These are phyloP conservation scores for Phytoseiulus persimilis DNA, from an alignment of 2,888 invertebrate species.

Conservation along the genomic window DNA sequence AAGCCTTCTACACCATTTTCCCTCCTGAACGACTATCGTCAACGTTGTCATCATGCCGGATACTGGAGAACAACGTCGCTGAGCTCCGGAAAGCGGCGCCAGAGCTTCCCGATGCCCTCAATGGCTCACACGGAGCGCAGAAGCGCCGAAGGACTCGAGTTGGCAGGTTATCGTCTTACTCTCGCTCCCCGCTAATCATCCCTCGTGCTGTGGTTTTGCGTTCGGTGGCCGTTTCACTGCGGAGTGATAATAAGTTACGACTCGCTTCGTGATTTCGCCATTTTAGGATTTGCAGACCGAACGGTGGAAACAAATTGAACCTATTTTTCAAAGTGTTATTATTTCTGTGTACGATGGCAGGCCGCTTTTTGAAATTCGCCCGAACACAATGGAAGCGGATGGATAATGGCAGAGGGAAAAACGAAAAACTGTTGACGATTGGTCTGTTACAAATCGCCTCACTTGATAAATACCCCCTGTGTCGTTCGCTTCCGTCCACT, in stretches of 20 bases:
- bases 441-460: background rate
- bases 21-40: too few species aligned
- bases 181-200: background rate
- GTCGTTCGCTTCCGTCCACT: background rate
- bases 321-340: background rate
- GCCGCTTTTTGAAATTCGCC: background rate
- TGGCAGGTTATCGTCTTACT: too few species aligned
- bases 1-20: too few species aligned
- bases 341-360: background rate
- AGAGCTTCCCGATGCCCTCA: too few species aligned
- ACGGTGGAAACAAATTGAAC: background rate
- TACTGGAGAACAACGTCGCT: too few species aligned
- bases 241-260: background rate
- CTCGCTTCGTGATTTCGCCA: background rate
- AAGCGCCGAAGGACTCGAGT: too few species aligned
- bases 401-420: background rate
- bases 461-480: background rate
- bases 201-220: background rate
- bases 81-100: too few species aligned
- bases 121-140: too few species aligned
- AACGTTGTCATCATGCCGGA: too few species aligned
- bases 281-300: background rate
- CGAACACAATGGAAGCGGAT: background rate
- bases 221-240: background rate
- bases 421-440: background rate